Evolutionary conservation across 1,140 invertebrate species (phyloP).

Genomic region (Tachypleus tridentatus): DNA sequence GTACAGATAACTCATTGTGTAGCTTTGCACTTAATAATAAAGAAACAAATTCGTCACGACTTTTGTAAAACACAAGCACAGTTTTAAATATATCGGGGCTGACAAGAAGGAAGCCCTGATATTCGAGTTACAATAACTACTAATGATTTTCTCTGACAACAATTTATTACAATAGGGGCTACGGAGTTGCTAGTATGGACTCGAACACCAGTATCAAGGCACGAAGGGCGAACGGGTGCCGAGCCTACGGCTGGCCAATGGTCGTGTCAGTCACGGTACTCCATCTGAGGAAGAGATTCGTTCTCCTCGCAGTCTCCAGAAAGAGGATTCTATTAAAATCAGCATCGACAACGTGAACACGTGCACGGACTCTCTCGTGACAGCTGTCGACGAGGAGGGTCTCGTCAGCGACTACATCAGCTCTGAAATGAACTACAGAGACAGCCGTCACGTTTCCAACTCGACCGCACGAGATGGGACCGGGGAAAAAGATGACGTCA

Average conservation of each 20-base stretch:
- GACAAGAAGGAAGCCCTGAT: too few species aligned
- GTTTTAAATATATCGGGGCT: too few species aligned
- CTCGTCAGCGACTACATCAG: slow-evolving; percentile 60
- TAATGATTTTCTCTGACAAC: not conserved
- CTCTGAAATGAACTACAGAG: slow-evolving; percentile 43
- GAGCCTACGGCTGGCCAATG: slow-evolving; percentile 47
- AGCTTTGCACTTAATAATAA: too few species aligned
- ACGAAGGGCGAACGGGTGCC: slow-evolving; percentile 12
- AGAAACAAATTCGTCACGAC: too few species aligned
- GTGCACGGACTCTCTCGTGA: slow-evolving; percentile 43
- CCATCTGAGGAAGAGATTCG: slow-evolving; percentile 44
- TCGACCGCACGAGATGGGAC: slow-evolving; percentile 21
- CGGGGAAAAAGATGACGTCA: slow-evolving; percentile 63
- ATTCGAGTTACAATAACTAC: too few species aligned
- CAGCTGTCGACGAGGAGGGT: slow-evolving; percentile 13
- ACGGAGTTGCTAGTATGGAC: slow-evolving; percentile 13
- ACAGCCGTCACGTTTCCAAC: slow-evolving; percentile 22
- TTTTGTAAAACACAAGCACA: too few species aligned
- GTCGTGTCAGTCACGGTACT: slow-evolving; percentile 15
- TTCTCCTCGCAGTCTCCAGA: slow-evolving; percentile 27
- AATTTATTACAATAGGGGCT: slow-evolving; percentile 7
- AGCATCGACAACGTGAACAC: slow-evolving; percentile 40
- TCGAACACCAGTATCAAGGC: slow-evolving; percentile 6
- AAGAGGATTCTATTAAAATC: slow-evolving; percentile 19
- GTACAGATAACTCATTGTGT: too few species aligned